These are phyloP conservation scores for Sesia apiformis DNA, from an alignment of 2,888 invertebrate genomes.

Conservation along the genomic window DNA sequence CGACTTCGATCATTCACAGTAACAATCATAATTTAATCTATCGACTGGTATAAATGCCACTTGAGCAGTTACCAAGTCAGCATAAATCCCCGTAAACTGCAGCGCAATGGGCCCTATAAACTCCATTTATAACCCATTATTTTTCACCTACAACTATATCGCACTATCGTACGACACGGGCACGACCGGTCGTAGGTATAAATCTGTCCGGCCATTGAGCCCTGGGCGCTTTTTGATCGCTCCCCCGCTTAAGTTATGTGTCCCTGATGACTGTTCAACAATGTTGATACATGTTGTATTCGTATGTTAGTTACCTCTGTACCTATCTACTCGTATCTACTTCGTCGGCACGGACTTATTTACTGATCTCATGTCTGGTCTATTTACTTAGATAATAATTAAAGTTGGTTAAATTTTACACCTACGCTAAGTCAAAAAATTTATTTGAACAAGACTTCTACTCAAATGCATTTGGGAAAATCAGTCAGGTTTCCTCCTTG, in stretches of 20 bases:
- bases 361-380: too few relatives aligned
- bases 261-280: conserved; percentile 44
- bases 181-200: conserved; percentile 21
- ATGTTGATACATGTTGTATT: conserved; percentile 17
- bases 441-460: too few relatives aligned
- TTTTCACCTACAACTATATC: conserved; percentile 39
- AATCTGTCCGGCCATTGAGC: conserved; percentile 45
- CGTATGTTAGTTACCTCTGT: not conserved
- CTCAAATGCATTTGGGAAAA: too few relatives aligned
- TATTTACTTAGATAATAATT: too few relatives aligned
- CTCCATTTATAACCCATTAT: conserved; percentile 42
- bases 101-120: conserved; percentile 25
- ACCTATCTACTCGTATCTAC: not conserved
- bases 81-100: conserved; percentile 7
- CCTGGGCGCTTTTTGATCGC: conserved; percentile 55
- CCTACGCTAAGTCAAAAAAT: too few relatives aligned
- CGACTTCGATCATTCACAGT: too few relatives aligned
- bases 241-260: conserved; percentile 58
- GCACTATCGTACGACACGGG: not conserved
- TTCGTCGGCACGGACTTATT: not conserved
- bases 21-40: too few relatives aligned
- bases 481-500: too few relatives aligned
- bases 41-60: too few relatives aligned
- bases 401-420: too few relatives aligned
- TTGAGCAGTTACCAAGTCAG: too few relatives aligned